phyloP scores from a whole-genome alignment of 2,113 vertebrate genomes.

The Thunnus thynnus region DNA sequence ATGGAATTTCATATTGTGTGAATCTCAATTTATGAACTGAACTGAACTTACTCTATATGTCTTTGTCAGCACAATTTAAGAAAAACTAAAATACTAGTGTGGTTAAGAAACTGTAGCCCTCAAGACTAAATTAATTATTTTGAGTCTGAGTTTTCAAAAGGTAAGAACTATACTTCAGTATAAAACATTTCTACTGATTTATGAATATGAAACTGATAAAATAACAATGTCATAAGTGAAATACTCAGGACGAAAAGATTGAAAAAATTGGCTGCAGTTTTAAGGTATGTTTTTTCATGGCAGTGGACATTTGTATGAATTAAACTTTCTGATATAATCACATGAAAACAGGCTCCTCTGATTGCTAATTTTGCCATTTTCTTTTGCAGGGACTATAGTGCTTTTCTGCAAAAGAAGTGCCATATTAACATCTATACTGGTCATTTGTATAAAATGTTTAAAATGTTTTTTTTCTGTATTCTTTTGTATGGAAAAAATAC shows the following conservation, averaged over 20 bases:
- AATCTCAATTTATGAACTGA: not conserved
- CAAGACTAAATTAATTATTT: too few relatives aligned
- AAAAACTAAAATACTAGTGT: constrained; percentile 1
- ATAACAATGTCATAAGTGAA: not conserved
- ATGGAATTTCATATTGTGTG: not conserved
- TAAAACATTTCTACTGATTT: not conserved
- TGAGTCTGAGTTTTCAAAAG: not conserved
- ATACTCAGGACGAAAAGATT: not conserved
- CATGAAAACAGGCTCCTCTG: not conserved
- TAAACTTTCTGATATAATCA: not conserved
- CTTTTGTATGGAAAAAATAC: not conserved
- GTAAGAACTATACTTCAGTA: not conserved
- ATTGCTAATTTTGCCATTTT: not conserved
- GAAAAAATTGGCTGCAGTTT: not conserved
- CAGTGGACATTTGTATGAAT: not conserved
- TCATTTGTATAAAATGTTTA: constrained; percentile 2
- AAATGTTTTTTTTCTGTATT: not conserved
- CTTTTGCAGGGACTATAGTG: not conserved
- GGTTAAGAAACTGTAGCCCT: not conserved
- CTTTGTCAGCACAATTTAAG: not conserved
- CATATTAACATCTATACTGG: not conserved
- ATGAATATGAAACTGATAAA: not conserved
- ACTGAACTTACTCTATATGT: not conserved
- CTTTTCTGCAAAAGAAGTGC: not conserved
- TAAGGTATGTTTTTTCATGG: not conserved